phyloP scores from a whole-genome alignment of 2,113 vertebrate species.

The Dasyprocta punctata region DNA sequence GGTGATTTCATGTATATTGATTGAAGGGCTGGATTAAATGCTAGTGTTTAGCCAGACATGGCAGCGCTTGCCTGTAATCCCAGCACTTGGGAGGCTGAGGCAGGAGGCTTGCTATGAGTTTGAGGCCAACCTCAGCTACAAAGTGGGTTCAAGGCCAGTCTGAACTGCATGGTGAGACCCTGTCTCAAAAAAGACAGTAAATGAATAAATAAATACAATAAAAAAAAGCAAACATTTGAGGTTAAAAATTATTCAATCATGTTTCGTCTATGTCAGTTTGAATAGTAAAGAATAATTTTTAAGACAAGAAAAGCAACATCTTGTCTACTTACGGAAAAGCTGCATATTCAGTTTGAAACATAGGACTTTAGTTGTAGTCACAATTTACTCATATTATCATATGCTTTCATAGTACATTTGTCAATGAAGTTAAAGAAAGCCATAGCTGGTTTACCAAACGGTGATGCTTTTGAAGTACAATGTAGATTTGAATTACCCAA shows the following conservation, averaged over 20 bases:
- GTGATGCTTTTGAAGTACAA: constrained; percentile 43
- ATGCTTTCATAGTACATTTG: constrained; percentile 38
- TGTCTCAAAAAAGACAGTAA: too few species aligned
- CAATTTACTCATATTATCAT: constrained; percentile 10
- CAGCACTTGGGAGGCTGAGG: too few species aligned
- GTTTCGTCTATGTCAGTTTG: constrained; percentile 35
- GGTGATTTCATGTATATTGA: background rate
- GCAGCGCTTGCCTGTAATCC: too few species aligned
- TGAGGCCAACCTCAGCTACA: too few species aligned
- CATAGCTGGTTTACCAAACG: constrained; percentile 18
- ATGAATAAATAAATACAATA: too few species aligned
- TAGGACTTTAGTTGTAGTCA: constrained; percentile 34
- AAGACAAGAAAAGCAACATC: constrained; percentile 32
- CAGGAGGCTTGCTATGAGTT: too few species aligned
- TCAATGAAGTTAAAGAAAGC: constrained; percentile 41
- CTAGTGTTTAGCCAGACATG: too few species aligned
- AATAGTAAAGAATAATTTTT: constrained; percentile 40
- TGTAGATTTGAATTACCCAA: constrained; percentile 62
- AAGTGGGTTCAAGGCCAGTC: too few species aligned
- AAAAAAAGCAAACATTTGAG: background rate
- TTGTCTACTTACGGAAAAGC: background rate
- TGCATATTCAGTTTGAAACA: background rate
- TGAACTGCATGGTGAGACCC: too few species aligned
- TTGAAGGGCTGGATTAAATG: background rate
- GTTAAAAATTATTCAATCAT: background rate